These are phyloP conservation scores for Periophthalmus modestus DNA, from an alignment of 2,113 vertebrate species.

Conservation along the genomic window DNA sequence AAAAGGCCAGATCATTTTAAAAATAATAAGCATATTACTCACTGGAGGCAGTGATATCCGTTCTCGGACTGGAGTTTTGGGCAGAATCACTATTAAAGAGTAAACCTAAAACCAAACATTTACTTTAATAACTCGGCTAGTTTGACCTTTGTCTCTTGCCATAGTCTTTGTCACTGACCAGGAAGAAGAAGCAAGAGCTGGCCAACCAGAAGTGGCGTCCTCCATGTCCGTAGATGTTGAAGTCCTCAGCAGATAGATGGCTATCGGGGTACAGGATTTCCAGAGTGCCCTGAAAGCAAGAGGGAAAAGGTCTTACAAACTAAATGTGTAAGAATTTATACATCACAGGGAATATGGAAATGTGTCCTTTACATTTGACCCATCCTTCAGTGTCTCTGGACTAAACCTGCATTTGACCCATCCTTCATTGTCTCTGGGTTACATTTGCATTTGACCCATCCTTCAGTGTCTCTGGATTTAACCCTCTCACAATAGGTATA, in stretches of 20 bases:
- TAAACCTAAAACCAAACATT: slow-evolving; percentile 82
- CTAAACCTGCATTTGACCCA: no score
- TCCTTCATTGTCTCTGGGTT: no score
- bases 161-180: slow-evolving; percentile 80
- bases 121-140: not conserved
- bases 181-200: slow-evolving; percentile 95
- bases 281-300: slow-evolving; percentile 83
- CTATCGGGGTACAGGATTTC: slow-evolving; percentile 93
- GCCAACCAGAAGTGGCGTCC: slow-evolving; percentile 97
- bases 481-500: no score
- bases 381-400: no score
- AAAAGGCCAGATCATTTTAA: no score
- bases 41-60: slow-evolving; percentile 96
- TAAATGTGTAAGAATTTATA: no score
- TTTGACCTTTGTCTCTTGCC: no score
- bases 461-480: no score
- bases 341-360: no score
- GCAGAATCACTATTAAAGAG: slow-evolving; percentile 91
- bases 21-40: slow-evolving; percentile 69
- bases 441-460: no score
- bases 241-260: slow-evolving; percentile 95
- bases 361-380: no score
- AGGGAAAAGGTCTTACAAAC: not conserved
- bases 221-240: slow-evolving; percentile 98
- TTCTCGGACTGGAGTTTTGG: slow-evolving; percentile 92